A percentile compares a stretch with the other conserved stretches of the same genome.
phyloP scores from a whole-genome alignment of 2,888 invertebrate species.

The Mycalesis mineus region DNA sequence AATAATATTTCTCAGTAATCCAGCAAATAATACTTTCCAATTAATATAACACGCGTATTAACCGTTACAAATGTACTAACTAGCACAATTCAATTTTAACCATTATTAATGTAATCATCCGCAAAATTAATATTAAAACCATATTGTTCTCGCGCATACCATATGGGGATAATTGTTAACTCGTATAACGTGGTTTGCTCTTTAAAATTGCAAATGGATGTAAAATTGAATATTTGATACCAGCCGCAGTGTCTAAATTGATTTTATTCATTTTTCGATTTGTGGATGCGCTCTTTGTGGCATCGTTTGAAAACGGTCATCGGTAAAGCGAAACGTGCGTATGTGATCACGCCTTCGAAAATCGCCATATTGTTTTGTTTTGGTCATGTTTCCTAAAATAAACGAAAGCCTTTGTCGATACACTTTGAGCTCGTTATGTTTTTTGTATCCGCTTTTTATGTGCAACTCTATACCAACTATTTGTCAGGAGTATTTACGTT shows the following conservation, averaged over 20 bases:
- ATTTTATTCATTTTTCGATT: conserved; percentile 17
- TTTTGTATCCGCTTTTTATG: neutral
- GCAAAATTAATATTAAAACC: neutral
- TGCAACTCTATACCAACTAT: conserved; percentile 2
- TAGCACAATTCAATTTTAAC: neutral
- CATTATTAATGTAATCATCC: neutral
- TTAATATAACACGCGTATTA: neutral
- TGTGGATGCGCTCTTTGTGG: conserved; percentile 18
- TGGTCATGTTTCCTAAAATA: conserved; percentile 20
- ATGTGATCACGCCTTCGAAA: conserved; percentile 21
- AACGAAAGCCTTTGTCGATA: conserved; percentile 17
- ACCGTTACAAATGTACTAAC: neutral
- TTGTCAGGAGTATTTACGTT: conserved; percentile 4
- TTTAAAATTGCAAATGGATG: conserved; percentile 7
- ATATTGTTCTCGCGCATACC: neutral
- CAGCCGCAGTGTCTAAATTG: conserved; percentile 4
- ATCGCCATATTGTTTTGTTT: conserved; percentile 21
- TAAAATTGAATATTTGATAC: conserved; percentile 6
- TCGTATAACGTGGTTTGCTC: neutral
- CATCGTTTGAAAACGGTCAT: conserved; percentile 15
- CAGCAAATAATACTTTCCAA: neutral
- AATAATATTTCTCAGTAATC: too few relatives aligned
- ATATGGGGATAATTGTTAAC: neutral
- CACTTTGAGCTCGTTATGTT: conserved; percentile 8
- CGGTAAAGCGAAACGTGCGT: conserved; percentile 21